Evolutionary conservation across 2,888 invertebrate species (phyloP).

Genomic region (Nymphalis polychloros): DNA sequence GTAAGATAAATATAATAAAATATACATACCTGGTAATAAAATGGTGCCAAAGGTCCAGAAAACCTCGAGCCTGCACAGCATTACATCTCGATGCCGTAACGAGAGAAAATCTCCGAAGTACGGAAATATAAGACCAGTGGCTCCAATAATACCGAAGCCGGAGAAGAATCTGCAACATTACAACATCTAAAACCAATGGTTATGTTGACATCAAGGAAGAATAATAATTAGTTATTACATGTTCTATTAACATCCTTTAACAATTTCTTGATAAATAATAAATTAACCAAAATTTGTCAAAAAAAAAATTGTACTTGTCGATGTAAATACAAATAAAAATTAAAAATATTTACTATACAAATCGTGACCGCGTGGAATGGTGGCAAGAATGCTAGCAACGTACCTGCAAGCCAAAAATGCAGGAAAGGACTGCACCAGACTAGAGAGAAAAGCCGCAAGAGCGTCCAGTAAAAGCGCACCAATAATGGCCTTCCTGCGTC

Average conservation of each 20-base stretch:
- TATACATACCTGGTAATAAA: slow-evolving; percentile 78
- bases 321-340: too few species aligned
- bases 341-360: too few species aligned
- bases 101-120: slow-evolving; percentile 83
- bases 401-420: slow-evolving; percentile 83
- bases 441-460: slow-evolving; percentile 80
- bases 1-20: too few species aligned
- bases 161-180: slow-evolving; percentile 80
- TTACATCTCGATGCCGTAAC: slow-evolving; percentile 76
- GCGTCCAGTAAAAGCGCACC: slow-evolving; percentile 83
- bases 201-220: slow-evolving; percentile 43
- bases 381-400: too few species aligned
- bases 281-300: too few species aligned
- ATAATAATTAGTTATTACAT: neutral
- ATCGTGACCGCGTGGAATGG: too few species aligned
- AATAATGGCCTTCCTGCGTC: slow-evolving; percentile 84
- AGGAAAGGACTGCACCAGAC: slow-evolving; percentile 79
- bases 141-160: slow-evolving; percentile 84
- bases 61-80: slow-evolving; percentile 82
- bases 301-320: too few species aligned
- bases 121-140: slow-evolving; percentile 82
- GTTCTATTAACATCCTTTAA: neutral
- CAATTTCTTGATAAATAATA: too few species aligned
- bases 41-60: slow-evolving; percentile 84
- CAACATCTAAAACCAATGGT: slow-evolving; percentile 68